Conservation (phyloP, 2,797 vertebrate species). For the Liparis tanakae region DNA sequence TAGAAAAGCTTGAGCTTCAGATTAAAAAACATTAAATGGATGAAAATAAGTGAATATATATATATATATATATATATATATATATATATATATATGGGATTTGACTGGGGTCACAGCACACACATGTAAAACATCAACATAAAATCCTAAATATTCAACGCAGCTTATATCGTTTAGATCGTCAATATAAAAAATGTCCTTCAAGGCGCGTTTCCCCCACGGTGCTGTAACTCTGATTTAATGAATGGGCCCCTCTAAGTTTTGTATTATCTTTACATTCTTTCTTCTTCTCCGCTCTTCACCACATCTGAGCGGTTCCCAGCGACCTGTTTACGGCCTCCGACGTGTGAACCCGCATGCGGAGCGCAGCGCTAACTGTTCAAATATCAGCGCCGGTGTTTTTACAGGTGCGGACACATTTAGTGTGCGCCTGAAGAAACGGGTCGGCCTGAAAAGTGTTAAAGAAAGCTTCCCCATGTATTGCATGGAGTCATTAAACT, state of each 20-base stretch:
- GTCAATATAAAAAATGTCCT: not conserved
- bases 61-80: too few relatives aligned
- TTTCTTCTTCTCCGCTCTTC: slow-evolving; percentile 27
- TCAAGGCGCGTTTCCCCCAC: not conserved
- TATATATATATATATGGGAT: too few relatives aligned
- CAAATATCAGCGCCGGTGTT: slow-evolving; percentile 83
- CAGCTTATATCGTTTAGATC: not conserved
- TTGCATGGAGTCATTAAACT: slow-evolving; percentile 63
- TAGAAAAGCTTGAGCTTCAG: not conserved
- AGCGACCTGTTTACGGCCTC: slow-evolving; percentile 71
- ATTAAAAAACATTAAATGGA: not conserved
- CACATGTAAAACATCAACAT: not conserved
- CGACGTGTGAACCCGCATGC: slow-evolving; percentile 58
- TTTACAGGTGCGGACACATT: slow-evolving; percentile 86
- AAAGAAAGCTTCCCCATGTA: slow-evolving; percentile 69
- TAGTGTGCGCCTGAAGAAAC: slow-evolving; percentile 73
- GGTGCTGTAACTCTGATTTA: not conserved
- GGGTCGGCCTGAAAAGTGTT: slow-evolving; percentile 61
- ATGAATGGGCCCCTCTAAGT: rapidly evolving
- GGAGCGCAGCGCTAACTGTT: slow-evolving; percentile 78
- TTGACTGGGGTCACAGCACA: not conserved
- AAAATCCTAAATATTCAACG: not conserved
- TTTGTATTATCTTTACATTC: too few relatives aligned
- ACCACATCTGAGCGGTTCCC: slow-evolving; percentile 51
- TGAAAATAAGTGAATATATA: not conserved